A percentile compares a stretch with the other conserved stretches of the same genome.
These are phyloP conservation scores for Cecidostiba fungosa DNA, from an alignment of 2,888 invertebrate species.

Conservation along the genomic window DNA sequence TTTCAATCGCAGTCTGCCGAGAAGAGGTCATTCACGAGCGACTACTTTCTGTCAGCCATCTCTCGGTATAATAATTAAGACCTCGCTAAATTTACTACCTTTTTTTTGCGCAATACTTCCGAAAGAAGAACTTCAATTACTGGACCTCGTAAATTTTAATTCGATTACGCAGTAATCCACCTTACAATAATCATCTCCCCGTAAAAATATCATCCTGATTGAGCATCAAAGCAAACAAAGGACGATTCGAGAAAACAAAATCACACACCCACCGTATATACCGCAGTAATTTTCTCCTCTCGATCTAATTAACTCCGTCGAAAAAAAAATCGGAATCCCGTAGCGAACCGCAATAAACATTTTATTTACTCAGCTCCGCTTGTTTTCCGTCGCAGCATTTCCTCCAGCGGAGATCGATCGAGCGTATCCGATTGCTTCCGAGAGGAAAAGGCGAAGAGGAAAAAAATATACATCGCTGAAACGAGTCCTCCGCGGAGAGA, in stretches of 20 bases:
- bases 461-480: too few species aligned
- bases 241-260: background rate
- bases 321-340: too few species aligned
- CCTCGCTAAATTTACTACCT: too few species aligned
- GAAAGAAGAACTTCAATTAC: background rate
- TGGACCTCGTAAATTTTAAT: background rate
- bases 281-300: background rate
- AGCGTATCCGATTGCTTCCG: conserved; percentile 45
- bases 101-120: too few species aligned
- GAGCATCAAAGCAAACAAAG: background rate
- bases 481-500: background rate
- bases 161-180: background rate
- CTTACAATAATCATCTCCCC: too few species aligned
- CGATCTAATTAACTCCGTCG: background rate
- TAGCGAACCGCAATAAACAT: background rate
- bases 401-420: background rate
- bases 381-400: conserved; percentile 16
- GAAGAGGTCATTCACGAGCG: too few species aligned
- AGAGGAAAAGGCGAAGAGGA: conserved; percentile 28
- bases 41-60: background rate
- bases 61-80: too few species aligned
- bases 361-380: conserved; percentile 23
- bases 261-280: background rate
- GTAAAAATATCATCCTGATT: background rate
- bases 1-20: background rate